Conservation (phyloP, 2,113 vertebrate species). For the Actinemys pallida region DNA sequence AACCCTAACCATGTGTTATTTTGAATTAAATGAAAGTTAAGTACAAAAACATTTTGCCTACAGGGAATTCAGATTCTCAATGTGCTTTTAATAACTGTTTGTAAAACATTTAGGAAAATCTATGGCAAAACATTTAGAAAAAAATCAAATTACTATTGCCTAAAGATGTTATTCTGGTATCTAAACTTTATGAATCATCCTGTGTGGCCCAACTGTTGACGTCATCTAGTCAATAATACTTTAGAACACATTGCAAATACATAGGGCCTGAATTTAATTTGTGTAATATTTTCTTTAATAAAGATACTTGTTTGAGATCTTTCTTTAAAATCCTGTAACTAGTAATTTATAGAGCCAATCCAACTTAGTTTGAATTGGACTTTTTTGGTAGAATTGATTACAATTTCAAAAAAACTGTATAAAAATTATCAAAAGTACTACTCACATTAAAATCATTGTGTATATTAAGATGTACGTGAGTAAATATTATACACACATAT, state of each 20-base stretch:
- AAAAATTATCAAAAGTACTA: background rate
- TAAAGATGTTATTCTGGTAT: conserved; percentile 81
- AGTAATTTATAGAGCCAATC: conserved; percentile 7
- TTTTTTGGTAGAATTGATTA: background rate
- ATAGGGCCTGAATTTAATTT: conserved; percentile 67
- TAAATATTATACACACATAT: background rate
- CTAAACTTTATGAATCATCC: conserved; percentile 79
- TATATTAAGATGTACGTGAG: background rate
- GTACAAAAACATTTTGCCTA: conserved; percentile 82
- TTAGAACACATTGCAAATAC: conserved; percentile 49
- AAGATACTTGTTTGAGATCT: conserved; percentile 50
- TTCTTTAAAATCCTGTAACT: conserved; percentile 43
- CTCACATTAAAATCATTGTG: background rate
- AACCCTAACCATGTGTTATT: conserved; percentile 77
- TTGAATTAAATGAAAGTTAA: conserved; percentile 82
- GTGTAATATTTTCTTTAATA: conserved; percentile 66
- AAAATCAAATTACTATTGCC: conserved; percentile 82
- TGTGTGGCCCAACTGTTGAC: conserved; percentile 79
- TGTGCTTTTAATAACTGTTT: conserved; percentile 86
- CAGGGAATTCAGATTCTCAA: conserved; percentile 82
- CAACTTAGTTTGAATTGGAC: background rate
- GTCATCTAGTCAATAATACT: conserved; percentile 63
- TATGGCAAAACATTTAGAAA: conserved; percentile 78
- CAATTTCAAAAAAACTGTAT: background rate
- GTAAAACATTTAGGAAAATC: conserved; percentile 84